Evolutionary conservation across 92 coral and sea anemone genomes (phyloP).

Genomic region (Parazoanthus darwini): DNA sequence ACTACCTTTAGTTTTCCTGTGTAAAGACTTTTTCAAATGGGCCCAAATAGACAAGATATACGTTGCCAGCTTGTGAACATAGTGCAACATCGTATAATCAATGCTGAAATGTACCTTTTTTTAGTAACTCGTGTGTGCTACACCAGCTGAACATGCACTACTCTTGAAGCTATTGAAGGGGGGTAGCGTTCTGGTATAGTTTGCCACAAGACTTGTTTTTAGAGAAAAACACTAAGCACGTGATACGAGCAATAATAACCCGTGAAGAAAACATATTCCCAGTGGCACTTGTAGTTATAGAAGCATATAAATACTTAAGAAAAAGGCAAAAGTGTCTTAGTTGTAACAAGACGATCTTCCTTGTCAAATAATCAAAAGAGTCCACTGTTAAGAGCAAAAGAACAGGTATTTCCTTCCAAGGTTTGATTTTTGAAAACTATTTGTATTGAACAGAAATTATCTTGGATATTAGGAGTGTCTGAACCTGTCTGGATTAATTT

Average conservation of each 20-base stretch:
- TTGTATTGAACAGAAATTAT: not conserved
- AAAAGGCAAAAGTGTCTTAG: not conserved
- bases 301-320: too few species aligned
- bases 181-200: not conserved
- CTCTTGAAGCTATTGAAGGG: not conserved
- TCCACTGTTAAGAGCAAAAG: not conserved
- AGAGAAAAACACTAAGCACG: not conserved
- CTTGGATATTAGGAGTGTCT: not conserved
- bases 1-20: not conserved
- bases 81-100: not conserved
- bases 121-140: not conserved
- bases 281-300: not conserved
- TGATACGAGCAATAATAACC: too few species aligned
- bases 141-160: not conserved
- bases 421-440: not conserved
- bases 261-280: not conserved
- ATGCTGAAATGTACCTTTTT: not conserved
- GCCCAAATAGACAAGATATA: not conserved
- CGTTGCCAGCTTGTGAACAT: not conserved
- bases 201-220: not conserved
- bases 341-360: not conserved
- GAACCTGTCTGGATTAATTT: not conserved
- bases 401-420: not conserved
- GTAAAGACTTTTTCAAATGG: not conserved
- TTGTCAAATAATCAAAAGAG: not conserved